Base-by-base conservation (phyloP, 1,140 invertebrate genomes). In the Atta cephalotes region DNA sequence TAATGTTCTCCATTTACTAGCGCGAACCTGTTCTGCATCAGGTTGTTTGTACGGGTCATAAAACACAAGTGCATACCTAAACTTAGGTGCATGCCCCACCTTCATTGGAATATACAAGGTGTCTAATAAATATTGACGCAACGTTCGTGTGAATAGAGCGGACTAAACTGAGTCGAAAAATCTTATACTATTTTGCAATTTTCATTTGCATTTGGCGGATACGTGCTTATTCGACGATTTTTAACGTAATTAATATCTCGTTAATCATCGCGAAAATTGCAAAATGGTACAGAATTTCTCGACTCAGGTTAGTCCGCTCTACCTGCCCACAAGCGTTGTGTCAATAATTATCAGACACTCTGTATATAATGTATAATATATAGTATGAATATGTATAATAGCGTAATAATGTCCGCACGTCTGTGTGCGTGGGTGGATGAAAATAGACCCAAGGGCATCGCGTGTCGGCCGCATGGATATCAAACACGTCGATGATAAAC, bases 371-470 rank as follows among this genome's bases (percentile, higher is more conserved):
- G 49, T 28, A n/a, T 53, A 21, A 56, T 77, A 70, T 14, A 21
- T 21, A 21, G n/a, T 39, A 25, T 49, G 7, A 7, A 58, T 45
- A 21, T 45, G 6, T 21, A 25, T n/a, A 25, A 25, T 53, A 18
- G 28, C 51, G 56, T 82, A 49, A 74, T 58, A 74, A 74, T 49
- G 56, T 2, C 16, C 49, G 51, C 18, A 45, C 9, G 21, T 6
- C 0, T 28, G 79, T 63, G n/a, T 28, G 25, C 39, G 14, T 25
- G 18, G n/a, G n/a, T 31, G 65, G 45, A 18, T 28, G 70, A 84
- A 76, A 84, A 84, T 84, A 84, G 70, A 84, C 70, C 80, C 70
- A 84, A 84, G 80, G 70, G 70, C 70, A 82, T 82, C 68, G 68
- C 80, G 70, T 82, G 68, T 62, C 68, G 56, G 39, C 53, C 35